A percentile compares a stretch with the other conserved stretches of the same genome.
Conservation (phyloP, 1,140 invertebrate genomes). For the Ooceraea biroi region DNA sequence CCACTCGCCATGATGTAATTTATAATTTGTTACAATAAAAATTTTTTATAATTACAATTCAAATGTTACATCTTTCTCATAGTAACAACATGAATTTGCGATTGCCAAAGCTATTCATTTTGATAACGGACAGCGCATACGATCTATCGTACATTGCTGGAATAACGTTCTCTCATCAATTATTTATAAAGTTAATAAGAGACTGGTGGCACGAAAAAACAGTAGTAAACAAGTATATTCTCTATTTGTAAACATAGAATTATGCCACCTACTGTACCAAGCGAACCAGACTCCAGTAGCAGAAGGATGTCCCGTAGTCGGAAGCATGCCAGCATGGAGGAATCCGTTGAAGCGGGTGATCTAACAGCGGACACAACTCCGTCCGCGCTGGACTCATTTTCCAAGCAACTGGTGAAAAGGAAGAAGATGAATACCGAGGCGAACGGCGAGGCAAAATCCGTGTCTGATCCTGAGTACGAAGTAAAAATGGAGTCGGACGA, state of each 20-base stretch:
- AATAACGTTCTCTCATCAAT: too few relatives aligned
- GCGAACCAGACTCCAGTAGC: background rate
- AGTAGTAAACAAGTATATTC: background rate
- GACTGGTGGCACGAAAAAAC: background rate
- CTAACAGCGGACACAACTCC: background rate
- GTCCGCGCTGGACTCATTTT: conserved; percentile 35
- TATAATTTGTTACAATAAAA: too few relatives aligned
- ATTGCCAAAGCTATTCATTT: too few relatives aligned
- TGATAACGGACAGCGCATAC: background rate
- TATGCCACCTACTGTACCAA: background rate
- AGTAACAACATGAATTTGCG: too few relatives aligned
- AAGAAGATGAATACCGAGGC: background rate
- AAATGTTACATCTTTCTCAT: too few relatives aligned
- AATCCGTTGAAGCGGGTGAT: background rate
- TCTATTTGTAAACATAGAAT: background rate
- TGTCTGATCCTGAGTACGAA: background rate
- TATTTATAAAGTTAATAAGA: too few relatives aligned
- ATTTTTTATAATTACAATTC: too few relatives aligned
- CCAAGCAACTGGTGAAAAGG: conserved; percentile 30
- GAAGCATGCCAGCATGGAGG: background rate
- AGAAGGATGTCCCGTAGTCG: background rate
- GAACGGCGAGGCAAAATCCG: background rate
- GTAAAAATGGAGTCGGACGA: background rate
- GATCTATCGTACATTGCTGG: too few relatives aligned
- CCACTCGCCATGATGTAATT: too few relatives aligned